phyloP scores from a whole-genome alignment of 2,797 vertebrate species.

The Tauraco hartlaubi region DNA sequence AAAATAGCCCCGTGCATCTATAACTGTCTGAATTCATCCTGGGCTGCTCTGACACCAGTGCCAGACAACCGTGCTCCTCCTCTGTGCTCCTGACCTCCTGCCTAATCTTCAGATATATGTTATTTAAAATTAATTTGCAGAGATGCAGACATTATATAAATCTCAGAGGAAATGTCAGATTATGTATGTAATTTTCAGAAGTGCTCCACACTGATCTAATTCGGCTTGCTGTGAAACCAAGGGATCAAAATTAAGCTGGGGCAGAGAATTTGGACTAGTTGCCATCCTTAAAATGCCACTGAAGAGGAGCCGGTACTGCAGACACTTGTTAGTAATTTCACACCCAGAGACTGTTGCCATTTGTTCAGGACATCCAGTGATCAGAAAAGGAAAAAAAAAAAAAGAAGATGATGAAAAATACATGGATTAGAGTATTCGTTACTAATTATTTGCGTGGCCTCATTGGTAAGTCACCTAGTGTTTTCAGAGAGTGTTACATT shows the following conservation, averaged over 20 bases:
- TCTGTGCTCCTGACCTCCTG: neutral
- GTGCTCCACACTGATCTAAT: neutral
- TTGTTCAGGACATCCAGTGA: neutral
- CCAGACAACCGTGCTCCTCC: neutral
- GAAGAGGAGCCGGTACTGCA: neutral
- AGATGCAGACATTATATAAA: neutral
- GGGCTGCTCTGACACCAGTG: neutral
- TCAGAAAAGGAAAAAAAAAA: neutral
- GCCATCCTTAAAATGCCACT: neutral
- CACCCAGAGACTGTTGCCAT: neutral
- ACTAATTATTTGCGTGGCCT: neutral
- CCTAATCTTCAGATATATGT: conserved; percentile 3
- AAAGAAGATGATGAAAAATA: neutral
- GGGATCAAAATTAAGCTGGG: neutral
- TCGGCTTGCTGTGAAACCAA: neutral
- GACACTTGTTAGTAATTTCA: neutral
- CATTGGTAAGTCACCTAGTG: neutral
- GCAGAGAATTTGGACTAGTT: neutral
- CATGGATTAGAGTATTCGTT: neutral
- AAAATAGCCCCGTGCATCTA: neutral
- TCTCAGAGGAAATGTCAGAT: conserved; percentile 7
- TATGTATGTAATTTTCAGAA: conserved; percentile 4
- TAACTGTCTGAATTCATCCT: neutral
- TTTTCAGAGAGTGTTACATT: neutral
- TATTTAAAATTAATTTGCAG: conserved; percentile 31